Conservation (phyloP, 53 echinoderm and acorn worm species). For the Paracentrotus lividus region DNA sequence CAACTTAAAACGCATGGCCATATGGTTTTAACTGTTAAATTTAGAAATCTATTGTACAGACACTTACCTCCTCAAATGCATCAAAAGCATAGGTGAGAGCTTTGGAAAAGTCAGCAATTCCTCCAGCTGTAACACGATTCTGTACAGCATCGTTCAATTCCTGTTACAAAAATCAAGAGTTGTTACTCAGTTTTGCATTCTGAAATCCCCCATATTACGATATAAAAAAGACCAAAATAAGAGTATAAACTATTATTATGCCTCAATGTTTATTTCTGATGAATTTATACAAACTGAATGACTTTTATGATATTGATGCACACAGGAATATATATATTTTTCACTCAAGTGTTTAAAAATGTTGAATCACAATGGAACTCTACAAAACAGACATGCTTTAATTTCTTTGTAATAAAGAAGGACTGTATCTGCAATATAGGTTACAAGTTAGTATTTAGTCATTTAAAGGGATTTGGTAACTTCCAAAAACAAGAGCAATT, state of each 20-base stretch:
- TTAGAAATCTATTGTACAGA: not conserved
- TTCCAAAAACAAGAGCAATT: too few species aligned
- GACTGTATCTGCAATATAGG: too few species aligned
- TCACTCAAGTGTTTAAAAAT: not conserved
- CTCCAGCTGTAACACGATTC: constrained; percentile 55
- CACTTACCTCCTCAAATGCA: constrained; percentile 79
- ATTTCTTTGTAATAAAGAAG: too few species aligned
- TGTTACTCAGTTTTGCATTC: not conserved
- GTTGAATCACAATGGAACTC: not conserved
- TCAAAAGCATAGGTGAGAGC: constrained; percentile 84
- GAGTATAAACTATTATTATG: not conserved
- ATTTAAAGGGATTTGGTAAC: too few species aligned
- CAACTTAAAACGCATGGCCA: too few species aligned
- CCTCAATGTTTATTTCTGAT: not conserved
- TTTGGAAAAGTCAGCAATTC: constrained; percentile 78
- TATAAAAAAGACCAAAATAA: not conserved
- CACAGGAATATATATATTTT: not conserved
- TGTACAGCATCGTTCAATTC: constrained; percentile 81
- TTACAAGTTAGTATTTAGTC: too few species aligned
- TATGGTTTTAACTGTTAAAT: not conserved
- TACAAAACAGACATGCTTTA: not conserved
- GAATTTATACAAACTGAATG: not conserved
- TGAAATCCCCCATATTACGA: not conserved
- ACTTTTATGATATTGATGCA: not conserved
- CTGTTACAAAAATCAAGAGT: constrained; percentile 40